Conservation (phyloP, 2,888 invertebrate species). For the Panopea generosa region DNA sequence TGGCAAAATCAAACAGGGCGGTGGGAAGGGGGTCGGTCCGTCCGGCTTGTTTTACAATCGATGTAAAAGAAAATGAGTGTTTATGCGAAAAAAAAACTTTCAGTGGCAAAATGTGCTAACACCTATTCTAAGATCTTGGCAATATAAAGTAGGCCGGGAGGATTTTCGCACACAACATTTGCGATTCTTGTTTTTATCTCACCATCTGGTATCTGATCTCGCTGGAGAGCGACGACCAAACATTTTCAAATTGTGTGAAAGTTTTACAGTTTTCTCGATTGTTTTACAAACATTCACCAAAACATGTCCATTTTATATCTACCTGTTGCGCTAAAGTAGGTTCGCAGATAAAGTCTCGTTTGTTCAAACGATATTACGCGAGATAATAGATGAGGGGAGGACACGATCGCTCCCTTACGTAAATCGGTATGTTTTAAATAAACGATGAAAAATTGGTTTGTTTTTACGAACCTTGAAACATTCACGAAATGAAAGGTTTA, state of each 20-base stretch:
- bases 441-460: conserved; percentile 58
- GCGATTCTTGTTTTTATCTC: conserved; percentile 15
- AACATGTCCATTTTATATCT: conserved; percentile 61
- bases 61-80: no score
- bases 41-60: no score
- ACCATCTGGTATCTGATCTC: conserved; percentile 40
- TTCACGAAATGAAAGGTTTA: conserved; percentile 42
- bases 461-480: conserved; percentile 39
- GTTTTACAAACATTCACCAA: conserved; percentile 59
- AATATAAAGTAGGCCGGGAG: no score
- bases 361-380: conserved; percentile 38
- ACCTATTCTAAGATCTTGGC: no score
- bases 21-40: no score
- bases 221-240: conserved; percentile 47
- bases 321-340: conserved; percentile 33
- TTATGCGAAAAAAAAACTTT: no score
- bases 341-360: conserved; percentile 43
- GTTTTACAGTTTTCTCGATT: conserved; percentile 55
- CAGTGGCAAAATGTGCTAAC: no score
- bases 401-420: conserved; percentile 34
- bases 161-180: no score
- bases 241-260: conserved; percentile 68
- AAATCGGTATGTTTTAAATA: conserved; percentile 48
- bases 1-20: no score
- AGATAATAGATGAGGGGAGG: conserved; percentile 60